Evolutionary conservation across 2,888 invertebrate species (phyloP).

Genomic region (Graphium colonna): DNA sequence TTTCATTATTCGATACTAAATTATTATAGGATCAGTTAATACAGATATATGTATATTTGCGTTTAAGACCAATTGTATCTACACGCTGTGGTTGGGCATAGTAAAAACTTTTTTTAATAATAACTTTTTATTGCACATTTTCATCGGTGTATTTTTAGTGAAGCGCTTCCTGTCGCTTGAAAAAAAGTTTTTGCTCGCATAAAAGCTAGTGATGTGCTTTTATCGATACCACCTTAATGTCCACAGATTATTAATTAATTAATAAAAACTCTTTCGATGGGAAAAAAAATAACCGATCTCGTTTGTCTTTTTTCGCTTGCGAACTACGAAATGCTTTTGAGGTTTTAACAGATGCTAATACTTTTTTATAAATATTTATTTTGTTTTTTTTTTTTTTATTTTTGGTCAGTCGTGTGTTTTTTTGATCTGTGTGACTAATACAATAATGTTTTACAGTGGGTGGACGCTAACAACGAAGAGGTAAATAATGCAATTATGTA

Average conservation of each 20-base stretch:
- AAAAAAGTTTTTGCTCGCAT: conserved; percentile 12
- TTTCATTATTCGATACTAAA: conserved; percentile 25
- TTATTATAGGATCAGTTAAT: conserved; percentile 37
- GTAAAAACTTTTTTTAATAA: conserved; percentile 24
- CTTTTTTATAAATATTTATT: conserved; percentile 4
- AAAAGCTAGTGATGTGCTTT: conserved; percentile 5
- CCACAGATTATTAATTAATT: conserved; percentile 1
- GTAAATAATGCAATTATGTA: conserved; percentile 67
- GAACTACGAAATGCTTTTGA: conserved; percentile 74
- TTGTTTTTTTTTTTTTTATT: conserved; percentile 29
- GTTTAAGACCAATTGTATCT: conserved; percentile 26
- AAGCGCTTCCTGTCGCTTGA: conserved; percentile 10
- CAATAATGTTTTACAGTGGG: conserved; percentile 82
- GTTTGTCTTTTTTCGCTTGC: background rate
- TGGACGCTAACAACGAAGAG: conserved; percentile 84
- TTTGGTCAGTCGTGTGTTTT: conserved; percentile 36
- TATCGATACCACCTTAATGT: conserved; percentile 17
- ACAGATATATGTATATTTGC: conserved; percentile 19
- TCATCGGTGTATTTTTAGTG: too few species aligned
- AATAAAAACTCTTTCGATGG: background rate
- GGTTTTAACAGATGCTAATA: conserved; percentile 30
- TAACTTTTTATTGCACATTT: background rate
- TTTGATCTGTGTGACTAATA: conserved; percentile 65
- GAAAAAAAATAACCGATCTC: background rate
- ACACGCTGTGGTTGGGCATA: conserved; percentile 25